Evolutionary conservation across 2,888 invertebrate genomes (phyloP), one percentile per base, ranked within the genome.

Genomic region (Gymnoscelis rufifasciata): DNA sequence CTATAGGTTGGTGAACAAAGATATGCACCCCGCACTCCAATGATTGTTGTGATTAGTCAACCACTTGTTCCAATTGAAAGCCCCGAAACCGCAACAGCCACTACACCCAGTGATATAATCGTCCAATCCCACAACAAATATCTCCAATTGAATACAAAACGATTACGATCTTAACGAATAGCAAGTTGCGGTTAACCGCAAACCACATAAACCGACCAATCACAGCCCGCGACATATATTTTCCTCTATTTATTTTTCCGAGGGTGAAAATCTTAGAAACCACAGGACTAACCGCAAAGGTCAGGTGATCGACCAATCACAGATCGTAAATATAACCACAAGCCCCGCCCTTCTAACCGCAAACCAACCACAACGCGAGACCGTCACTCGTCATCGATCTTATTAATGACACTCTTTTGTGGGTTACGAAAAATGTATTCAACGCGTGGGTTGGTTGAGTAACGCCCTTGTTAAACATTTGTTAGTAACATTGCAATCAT

Each of bases 321-420:
- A 78, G 77, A 71, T 81, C 81, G 83, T 84, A 87, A 86, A 86
- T 88, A 78, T 84, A 82, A 90, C 90, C 91, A 67, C 90, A 90
- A 83, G 78, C 90, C 89, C 88, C 91, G 90, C 91, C 91, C 87
- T 71, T 68, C 72, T 88, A 90, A 91, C 91, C 91, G 83, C 91
- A 91, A 91, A 88, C 89, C 89, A 89, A 89, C 89, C 88, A 87
- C 89, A 87, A 83, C 72, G 80, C 87, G 82, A 88, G 87, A 89
- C 81, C 71, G 71, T 71, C 78, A 58, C 72, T 71, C 73, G 72
- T 74, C 77, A 86, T 83, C 79, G 86, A 88, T 83, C 78, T 62
- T 60, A 70, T 71, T 74, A 63, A 70, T 62, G 64, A 66, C 66
- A 66, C 75, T 73, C 69, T 80, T 83, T 83, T 83, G 77, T 58